Conservation (phyloP, 2,797 vertebrate species). For the Rousettus madagascariensis region DNA sequence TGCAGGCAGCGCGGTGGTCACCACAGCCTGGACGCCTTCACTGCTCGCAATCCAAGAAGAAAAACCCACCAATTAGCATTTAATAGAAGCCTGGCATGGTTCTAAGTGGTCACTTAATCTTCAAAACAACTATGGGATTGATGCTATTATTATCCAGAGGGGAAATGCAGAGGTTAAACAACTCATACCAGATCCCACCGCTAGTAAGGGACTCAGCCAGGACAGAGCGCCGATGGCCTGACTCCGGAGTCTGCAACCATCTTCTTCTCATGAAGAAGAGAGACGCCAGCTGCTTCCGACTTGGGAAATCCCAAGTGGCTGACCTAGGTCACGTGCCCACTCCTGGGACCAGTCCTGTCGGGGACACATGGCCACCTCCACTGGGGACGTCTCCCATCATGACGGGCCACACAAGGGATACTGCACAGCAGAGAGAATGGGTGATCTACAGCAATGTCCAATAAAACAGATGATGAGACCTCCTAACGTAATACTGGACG, state of each 20-base stretch:
- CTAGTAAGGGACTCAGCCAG: background rate
- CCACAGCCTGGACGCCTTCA: background rate
- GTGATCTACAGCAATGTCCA: background rate
- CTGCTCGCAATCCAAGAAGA: background rate
- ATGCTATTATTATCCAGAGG: background rate
- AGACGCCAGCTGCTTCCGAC: background rate
- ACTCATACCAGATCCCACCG: background rate
- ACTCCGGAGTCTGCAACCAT: background rate
- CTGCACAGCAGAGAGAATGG: background rate
- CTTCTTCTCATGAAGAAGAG: background rate
- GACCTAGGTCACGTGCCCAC: background rate
- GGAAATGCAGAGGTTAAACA: background rate
- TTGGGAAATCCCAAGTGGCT: background rate
- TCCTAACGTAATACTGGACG: background rate
- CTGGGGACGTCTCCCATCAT: background rate
- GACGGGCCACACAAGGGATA: background rate
- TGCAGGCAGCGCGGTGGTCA: background rate
- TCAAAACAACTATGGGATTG: background rate
- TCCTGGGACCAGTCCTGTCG: background rate
- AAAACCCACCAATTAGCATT: background rate
- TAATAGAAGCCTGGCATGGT: background rate
- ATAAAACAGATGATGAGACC: accelerated
- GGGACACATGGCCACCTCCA: background rate
- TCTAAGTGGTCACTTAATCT: background rate
- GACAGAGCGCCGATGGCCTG: too few species aligned